phyloP scores from a whole-genome alignment of 2,113 vertebrate genomes.

The Oncorhynchus tshawytscha region DNA sequence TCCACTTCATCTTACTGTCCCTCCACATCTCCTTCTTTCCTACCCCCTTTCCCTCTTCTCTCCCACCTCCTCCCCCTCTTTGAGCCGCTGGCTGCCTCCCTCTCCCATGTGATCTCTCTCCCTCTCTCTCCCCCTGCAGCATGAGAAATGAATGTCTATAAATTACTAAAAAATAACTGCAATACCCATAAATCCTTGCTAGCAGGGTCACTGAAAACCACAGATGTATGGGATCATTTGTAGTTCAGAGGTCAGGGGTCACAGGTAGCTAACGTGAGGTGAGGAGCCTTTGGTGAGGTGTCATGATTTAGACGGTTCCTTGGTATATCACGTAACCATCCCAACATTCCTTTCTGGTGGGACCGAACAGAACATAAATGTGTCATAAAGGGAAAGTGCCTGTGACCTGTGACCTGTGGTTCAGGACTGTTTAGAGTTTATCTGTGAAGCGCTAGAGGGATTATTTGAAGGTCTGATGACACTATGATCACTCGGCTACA shows the following conservation, averaged over 20 bases:
- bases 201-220: conserved; percentile 10
- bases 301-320: background rate
- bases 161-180: conserved; percentile 13
- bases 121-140: conserved; percentile 11
- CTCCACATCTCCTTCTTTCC: conserved; percentile 20
- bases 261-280: background rate
- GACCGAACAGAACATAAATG: background rate
- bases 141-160: background rate
- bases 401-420: background rate
- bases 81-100: background rate
- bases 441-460: background rate
- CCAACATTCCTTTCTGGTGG: background rate
- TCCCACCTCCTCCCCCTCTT: background rate
- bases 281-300: background rate
- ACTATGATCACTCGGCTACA: too few relatives aligned
- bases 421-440: background rate
- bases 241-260: conserved; percentile 29
- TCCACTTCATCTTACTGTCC: background rate
- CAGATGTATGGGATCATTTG: conserved; percentile 14
- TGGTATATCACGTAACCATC: background rate
- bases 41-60: background rate
- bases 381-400: background rate
- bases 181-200: conserved; percentile 33
- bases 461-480: background rate
- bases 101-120: background rate